Evolutionary conservation across 2,113 vertebrate genomes (phyloP), one percentile per base, ranked within the genome.

Genomic region (Platysternon megacephalum): DNA sequence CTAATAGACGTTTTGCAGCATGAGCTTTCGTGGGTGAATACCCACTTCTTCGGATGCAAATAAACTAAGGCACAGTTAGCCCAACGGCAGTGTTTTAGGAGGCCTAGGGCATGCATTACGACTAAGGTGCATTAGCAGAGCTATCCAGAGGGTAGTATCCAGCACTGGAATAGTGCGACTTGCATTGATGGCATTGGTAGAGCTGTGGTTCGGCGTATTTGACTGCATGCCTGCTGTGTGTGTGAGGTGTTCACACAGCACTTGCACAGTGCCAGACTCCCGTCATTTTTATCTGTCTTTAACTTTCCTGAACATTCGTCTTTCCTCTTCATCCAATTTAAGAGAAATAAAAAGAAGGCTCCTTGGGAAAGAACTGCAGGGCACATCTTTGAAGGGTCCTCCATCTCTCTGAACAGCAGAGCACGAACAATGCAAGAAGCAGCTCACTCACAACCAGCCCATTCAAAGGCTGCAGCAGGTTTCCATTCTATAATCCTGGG

Each of bases 171-270:
- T 28, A 46, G 74, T 22, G 74, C 5, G 19, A 39, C 68, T 58
- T 58, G 56, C 56, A 58, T 58, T 29, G 56, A 29, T 26, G 55
- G 55, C 55, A 28, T 58, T 29, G 28, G 56, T 14, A 61, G 58
- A 48, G 56, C 5, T 26, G 58, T 10, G 6, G 9, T 10, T 9
- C 0, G 0, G 39, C 0, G 5, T 5, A 22, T 55, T 76, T 82
- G 76, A 21, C 0, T 1, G 10, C 32, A 68, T 42, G 11, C 0
- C 0, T 1, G 78, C 4, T 1, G 52, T 11, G n/a, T 8, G 10
- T 68, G 42, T 4, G 49, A 48, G 89, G 61, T n/a, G 61, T n/a
- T 84, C 2, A 0, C 5, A 61, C 42, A 52, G 52, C 28, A 24
- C 78, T 79, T 8, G 84, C 0, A 0, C 52, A 3, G 26, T 1